Conservation (phyloP, 2,797 vertebrate genomes). For the Crossoptilon crossoptilon region DNA sequence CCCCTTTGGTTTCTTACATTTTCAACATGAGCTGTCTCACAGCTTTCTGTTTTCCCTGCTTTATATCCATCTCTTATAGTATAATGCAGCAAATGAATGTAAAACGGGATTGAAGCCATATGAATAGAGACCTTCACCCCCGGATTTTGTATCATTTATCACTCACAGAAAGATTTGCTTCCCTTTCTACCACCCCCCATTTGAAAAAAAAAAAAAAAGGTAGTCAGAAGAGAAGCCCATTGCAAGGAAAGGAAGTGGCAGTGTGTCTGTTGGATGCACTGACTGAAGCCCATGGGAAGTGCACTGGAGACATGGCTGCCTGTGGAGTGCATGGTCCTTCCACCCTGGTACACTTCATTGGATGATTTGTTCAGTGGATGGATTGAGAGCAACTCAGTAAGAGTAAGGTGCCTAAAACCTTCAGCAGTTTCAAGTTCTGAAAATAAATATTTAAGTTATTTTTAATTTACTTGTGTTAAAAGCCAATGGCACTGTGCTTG, state of each 20-base stretch:
- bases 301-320: not conserved
- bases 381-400: not conserved
- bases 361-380: not conserved
- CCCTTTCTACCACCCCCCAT: not conserved
- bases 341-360: not conserved
- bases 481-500: not conserved
- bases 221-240: not conserved
- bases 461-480: not conserved
- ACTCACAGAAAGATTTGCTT: not conserved
- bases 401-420: slow-evolving; percentile 15
- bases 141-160: not conserved
- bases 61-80: not conserved
- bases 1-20: not conserved
- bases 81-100: not conserved
- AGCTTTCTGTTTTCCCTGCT: not conserved
- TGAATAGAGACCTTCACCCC: not conserved
- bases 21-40: not conserved
- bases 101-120: not conserved
- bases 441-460: not conserved
- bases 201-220: not conserved
- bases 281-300: not conserved
- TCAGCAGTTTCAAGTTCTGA: not conserved
- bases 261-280: not conserved
- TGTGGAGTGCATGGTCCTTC: not conserved
- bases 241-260: not conserved